Evolutionary conservation across 1,140 invertebrate genomes (phyloP), one percentile per base, ranked within the genome.

Genomic region (Anastatus disparis): DNA sequence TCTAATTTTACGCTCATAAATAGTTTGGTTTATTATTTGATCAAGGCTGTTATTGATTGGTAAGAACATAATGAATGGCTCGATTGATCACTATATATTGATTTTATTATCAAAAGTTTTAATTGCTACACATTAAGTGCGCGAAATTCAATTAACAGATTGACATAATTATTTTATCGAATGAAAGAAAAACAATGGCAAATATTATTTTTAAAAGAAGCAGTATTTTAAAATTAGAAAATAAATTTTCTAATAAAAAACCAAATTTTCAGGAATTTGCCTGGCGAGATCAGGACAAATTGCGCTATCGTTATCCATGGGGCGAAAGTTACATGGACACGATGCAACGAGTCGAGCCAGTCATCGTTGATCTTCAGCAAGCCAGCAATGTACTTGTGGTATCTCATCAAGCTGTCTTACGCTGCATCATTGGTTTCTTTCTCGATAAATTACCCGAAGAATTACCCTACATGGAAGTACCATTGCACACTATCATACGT

Each of bases 371-470:
- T 74, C 82, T 97, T 13, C 94, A 97, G 76, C 88, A 92, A 70
- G 92, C 95, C 70, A 91, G 93, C 71, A 95, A 96, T 81, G 91
- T 97, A 1, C 85, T 98, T 38, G 92, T 96, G 13, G 89, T 98
- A 7, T 94, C 93, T 12, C 95, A 97, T 82, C 95, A 97, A 81
- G 96, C 96, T 1, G 93, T 97, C 1, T 85, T 96, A 13, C 88
- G 96, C n/a, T 97, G 95, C 85, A 89, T 97, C 61, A 88, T 97
- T 46, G 95, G 94, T 2, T 97, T 95, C 81, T 97, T 97, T 83
- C 85, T 95, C 67, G 94, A 96, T 77, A 94, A 93, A 77, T 90
- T 89, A 70, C 90, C 91, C 74, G 92, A 94, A 63, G 94, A 97
- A 79, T 84, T 97, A 20, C 95, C 96, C 0, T 97, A 97, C 82